Base-by-base conservation (phyloP, 2,888 invertebrate genomes). In the Rhingia campestris region DNA sequence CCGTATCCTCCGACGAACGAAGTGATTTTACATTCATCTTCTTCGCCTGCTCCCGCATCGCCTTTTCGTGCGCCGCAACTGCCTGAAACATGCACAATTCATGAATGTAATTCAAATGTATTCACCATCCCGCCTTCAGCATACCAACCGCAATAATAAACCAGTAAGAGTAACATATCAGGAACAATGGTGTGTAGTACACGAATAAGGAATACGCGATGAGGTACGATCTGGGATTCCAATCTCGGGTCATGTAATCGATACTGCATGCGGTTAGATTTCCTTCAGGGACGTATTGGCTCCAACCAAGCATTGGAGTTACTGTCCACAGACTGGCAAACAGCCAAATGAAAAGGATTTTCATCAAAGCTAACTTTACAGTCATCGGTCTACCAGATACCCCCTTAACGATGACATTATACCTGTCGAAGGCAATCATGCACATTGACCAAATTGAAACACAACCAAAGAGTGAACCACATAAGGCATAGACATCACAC, bases 391-490 rank as follows among this genome's bases (percentile, higher is more conserved):
- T 92, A 22, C 85, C 85, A 7, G 75, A 70, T 32, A 81, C 72
- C 86, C 97, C 96, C 92, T 97, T 97, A 43, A 98, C 97, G 89
- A 98, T 98, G 75, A 98, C 98, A 90, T 97, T 96, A 93, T 98
- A 98, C 87, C 98, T 94, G 91, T 98, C 98, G 89, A 97, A 94
- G 74, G 98, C 96, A 87, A 98, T 97, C 94, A 96, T 95, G 12
- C 96, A 95, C 96, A 98, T 97, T 35, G 97, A 95, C 96, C 97
- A 97, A 89, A 98, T 98, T 77, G 97, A 98, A 87, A 94, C 94
- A 90, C 97, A 96, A 80, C 98, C 98, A 89, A 96, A 97, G 75
- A 97, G 93, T 47, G 97, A 98, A 43, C 98, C 98, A 67, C 94
- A 93, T 92, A 97, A 94, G 49, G 94, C 97, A 91, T 98, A 98